Conservation (phyloP, 2,888 invertebrate genomes). For the Mythimna loreyi region DNA sequence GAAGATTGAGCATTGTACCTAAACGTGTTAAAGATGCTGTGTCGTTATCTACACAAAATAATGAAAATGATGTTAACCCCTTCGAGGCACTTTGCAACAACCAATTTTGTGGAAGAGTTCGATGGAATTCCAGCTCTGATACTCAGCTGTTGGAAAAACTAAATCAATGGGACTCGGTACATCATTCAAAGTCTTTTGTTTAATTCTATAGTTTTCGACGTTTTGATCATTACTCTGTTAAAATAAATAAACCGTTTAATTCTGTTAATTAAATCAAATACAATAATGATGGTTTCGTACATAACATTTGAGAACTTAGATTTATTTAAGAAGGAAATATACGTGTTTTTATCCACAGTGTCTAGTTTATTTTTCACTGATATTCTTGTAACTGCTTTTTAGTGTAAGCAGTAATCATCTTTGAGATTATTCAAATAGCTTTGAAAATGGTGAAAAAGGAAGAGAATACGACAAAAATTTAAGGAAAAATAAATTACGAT, state of each 20-base stretch:
- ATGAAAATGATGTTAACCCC: neutral
- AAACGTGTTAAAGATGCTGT: neutral
- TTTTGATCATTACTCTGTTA: neutral
- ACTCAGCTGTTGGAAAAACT: neutral
- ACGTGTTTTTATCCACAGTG: neutral
- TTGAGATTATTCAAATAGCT: too few relatives aligned
- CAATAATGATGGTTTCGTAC: neutral
- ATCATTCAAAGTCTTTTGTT: neutral
- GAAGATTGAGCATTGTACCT: neutral
- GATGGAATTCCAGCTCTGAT: neutral
- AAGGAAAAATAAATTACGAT: too few relatives aligned
- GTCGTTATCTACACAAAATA: neutral
- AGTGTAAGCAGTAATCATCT: too few relatives aligned
- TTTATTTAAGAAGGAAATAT: neutral
- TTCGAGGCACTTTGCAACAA: neutral
- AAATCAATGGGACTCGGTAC: neutral
- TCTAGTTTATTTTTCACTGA: neutral
- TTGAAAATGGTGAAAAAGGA: too few relatives aligned
- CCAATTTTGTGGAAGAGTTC: neutral
- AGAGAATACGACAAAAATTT: too few relatives aligned
- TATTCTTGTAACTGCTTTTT: neutral
- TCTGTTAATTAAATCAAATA: neutral
- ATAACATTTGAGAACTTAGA: neutral
- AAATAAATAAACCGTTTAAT: neutral
- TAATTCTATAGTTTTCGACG: neutral